Conservation (phyloP, 2,797 vertebrate genomes). For the Chromis chromis region DNA sequence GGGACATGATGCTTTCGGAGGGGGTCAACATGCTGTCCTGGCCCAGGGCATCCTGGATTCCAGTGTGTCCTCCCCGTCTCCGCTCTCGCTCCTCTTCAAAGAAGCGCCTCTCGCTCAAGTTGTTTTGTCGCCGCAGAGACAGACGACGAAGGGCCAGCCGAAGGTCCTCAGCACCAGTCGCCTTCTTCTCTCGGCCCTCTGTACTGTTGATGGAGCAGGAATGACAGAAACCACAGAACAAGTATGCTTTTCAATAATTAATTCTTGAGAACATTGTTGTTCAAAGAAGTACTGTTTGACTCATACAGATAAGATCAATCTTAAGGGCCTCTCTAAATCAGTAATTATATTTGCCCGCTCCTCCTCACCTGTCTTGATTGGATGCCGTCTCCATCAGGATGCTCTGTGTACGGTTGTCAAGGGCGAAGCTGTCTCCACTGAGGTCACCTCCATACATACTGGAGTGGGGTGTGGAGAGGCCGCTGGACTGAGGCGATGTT, state of each 20-base stretch:
- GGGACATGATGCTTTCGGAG: conserved; percentile 97
- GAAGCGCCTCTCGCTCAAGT: conserved; percentile 93
- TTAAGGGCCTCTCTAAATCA: no score
- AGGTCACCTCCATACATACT: conserved; percentile 87
- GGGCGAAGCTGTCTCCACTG: conserved; percentile 81
- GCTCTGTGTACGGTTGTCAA: conserved; percentile 94
- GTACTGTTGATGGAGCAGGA: conserved; percentile 37
- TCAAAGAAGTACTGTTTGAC: no score
- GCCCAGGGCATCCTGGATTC: conserved; percentile 82
- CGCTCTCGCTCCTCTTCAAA: conserved; percentile 94
- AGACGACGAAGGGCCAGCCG: conserved; percentile 93
- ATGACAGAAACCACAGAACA: neutral
- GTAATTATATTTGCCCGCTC: rapidly evolving
- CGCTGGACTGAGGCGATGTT: conserved; percentile 91
- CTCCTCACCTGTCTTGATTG: conserved; percentile 75
- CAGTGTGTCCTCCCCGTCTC: conserved; percentile 85
- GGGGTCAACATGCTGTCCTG: conserved; percentile 87
- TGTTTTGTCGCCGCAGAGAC: conserved; percentile 95
- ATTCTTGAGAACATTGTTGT: neutral
- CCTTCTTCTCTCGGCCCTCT: conserved; percentile 87
- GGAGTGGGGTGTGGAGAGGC: conserved; percentile 89
- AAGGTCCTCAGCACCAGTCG: conserved; percentile 91
- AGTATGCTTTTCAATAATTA: neutral
- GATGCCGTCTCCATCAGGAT: conserved; percentile 90
- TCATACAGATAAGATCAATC: no score